Conservation (phyloP, 2,113 vertebrate genomes). For the Aptenodytes forsteri region DNA sequence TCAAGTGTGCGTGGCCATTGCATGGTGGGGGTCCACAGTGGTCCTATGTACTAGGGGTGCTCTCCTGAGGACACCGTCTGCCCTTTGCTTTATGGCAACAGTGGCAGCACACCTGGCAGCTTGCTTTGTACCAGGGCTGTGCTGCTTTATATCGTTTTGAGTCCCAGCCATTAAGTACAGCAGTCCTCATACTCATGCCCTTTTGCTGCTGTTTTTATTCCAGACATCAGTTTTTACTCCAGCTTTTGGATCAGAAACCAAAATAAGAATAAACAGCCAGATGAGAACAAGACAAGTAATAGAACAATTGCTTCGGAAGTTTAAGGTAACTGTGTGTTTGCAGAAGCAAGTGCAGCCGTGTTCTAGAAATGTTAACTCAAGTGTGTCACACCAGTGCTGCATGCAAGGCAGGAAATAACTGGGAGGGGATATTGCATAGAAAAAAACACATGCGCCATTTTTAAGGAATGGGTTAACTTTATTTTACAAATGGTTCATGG, state of each 20-base stretch:
- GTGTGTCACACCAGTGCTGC: fast-evolving
- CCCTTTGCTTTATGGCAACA: background rate
- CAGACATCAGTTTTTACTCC: conserved; percentile 95
- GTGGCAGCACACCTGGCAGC: background rate
- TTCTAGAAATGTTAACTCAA: fast-evolving
- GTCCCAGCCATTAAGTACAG: fast-evolving
- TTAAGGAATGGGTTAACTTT: fast-evolving
- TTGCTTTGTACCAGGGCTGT: too few species aligned
- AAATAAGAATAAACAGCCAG: conserved; percentile 84
- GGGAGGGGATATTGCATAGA: fast-evolving
- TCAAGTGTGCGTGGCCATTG: fast-evolving
- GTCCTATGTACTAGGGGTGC: fast-evolving
- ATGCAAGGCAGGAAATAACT: too few species aligned
- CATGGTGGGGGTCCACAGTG: fast-evolving
- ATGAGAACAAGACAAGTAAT: conserved; percentile 91
- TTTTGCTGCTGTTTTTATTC: background rate
- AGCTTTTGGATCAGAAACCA: conserved; percentile 85
- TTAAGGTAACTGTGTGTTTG: conserved; percentile 79
- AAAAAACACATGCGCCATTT: fast-evolving
- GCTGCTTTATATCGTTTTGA: background rate
- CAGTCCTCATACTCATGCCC: fast-evolving
- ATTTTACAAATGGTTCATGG: fast-evolving
- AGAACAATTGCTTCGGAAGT: conserved; percentile 88
- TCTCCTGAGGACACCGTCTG: fast-evolving
- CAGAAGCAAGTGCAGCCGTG: fast-evolving